A percentile compares a stretch with the other conserved stretches of the same genome.
These are phyloP conservation scores for Tragelaphus imberbis DNA, from an alignment of 2,113 vertebrate species.

Conservation along the genomic window DNA sequence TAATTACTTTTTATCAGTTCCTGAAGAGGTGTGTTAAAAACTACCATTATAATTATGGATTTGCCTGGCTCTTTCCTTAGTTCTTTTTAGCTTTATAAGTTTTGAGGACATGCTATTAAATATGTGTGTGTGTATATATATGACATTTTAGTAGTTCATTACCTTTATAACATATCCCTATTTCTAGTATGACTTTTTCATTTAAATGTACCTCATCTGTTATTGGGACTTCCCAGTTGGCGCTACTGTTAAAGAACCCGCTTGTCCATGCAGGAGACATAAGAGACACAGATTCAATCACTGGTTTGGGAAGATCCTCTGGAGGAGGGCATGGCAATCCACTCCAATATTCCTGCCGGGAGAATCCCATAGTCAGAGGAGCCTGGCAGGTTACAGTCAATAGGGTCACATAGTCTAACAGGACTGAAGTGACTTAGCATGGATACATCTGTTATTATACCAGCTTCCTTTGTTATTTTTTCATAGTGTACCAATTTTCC, in stretches of 20 bases:
- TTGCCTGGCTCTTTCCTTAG: neutral
- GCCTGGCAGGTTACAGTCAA: neutral
- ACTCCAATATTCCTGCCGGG: neutral
- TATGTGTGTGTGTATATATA: neutral
- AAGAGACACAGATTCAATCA: neutral
- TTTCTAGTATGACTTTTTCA: neutral
- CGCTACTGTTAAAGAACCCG: neutral
- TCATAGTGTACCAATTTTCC: neutral
- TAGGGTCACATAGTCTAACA: neutral
- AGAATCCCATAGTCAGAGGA: neutral
- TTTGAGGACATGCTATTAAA: neutral
- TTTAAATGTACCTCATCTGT: neutral
- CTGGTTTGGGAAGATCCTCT: neutral
- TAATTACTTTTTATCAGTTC: neutral
- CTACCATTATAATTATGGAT: neutral
- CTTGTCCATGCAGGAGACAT: neutral
- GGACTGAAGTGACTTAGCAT: neutral
- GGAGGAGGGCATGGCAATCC: neutral
- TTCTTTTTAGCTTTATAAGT: neutral
- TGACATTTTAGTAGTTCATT: neutral
- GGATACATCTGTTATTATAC: neutral
- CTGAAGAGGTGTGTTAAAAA: neutral
- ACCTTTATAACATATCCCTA: neutral
- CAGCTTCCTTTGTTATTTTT: neutral
- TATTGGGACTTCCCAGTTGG: neutral